These are phyloP conservation scores for Drosophila subquinaria DNA, from an alignment of 2,888 invertebrate species.

Conservation along the genomic window DNA sequence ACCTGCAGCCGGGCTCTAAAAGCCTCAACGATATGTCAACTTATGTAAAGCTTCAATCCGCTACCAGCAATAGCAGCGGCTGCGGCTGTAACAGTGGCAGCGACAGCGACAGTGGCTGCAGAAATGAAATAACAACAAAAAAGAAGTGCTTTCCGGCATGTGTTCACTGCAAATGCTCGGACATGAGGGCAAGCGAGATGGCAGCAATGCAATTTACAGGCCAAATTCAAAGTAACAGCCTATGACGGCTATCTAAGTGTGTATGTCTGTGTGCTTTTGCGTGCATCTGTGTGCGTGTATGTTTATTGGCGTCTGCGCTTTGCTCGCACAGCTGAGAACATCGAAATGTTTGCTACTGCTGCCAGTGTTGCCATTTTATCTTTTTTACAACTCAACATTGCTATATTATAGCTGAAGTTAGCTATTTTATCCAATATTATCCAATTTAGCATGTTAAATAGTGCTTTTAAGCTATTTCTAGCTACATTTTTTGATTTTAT, in stretches of 20 bases:
- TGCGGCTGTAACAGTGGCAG: conserved; percentile 11
- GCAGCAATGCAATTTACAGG: conserved; percentile 76
- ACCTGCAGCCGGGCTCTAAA: conserved; percentile 77
- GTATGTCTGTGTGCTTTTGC: conserved; percentile 1
- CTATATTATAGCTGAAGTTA: not conserved
- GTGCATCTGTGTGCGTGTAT: conserved; percentile 6
- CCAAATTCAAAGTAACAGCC: conserved; percentile 63
- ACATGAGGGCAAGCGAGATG: conserved; percentile 61
- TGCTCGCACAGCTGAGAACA: conserved; percentile 56
- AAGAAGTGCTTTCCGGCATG: conserved; percentile 51
- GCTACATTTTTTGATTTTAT: not conserved
- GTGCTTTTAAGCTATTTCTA: not conserved
- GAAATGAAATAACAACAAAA: conserved; percentile 24
- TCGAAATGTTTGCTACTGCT: conserved; percentile 38
- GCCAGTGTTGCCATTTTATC: not conserved
- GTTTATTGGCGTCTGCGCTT: conserved; percentile 54
- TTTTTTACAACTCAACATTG: not conserved
- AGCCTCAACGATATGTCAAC: conserved; percentile 67
- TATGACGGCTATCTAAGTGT: conserved; percentile 24
- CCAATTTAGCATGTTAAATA: not conserved
- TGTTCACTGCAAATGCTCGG: conserved; percentile 36
- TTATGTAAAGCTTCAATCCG: conserved; percentile 69
- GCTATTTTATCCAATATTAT: not conserved
- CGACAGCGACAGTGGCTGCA: conserved; percentile 33
- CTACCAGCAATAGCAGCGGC: conserved; percentile 13